phyloP scores from a whole-genome alignment of 2,113 vertebrate genomes.

The Smithornis capensis region DNA sequence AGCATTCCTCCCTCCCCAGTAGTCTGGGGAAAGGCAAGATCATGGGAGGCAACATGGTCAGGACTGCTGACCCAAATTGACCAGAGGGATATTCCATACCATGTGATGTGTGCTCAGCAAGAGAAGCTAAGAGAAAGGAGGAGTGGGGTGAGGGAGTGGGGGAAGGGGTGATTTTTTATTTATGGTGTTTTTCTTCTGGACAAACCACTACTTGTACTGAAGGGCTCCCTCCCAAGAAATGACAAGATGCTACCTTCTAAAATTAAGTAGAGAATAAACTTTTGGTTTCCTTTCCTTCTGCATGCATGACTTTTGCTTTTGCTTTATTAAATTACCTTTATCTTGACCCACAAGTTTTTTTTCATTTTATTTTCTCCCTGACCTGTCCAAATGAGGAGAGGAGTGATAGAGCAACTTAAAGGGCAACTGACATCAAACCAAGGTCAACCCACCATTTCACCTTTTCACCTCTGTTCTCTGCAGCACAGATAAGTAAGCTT shows the following conservation, averaged over 20 bases:
- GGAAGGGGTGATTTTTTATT: background rate
- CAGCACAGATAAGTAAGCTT: background rate
- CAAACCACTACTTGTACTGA: accelerated
- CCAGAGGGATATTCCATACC: background rate
- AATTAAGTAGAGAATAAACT: background rate
- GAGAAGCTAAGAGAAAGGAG: background rate
- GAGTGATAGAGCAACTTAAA: background rate
- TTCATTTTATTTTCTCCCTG: background rate
- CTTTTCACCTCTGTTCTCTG: background rate
- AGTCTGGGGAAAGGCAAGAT: background rate
- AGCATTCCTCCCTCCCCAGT: background rate
- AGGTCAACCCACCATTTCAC: background rate
- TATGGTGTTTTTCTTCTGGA: accelerated
- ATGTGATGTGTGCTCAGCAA: background rate
- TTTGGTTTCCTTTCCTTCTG: background rate
- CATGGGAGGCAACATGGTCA: background rate
- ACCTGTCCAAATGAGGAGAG: background rate
- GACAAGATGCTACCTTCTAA: background rate
- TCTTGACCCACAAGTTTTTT: background rate
- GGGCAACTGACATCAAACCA: background rate
- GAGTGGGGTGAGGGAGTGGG: background rate
- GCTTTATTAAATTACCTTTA: background rate
- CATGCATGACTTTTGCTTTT: background rate
- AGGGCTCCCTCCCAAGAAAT: background rate
- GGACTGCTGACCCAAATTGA: background rate